Evolutionary conservation across 2,888 invertebrate species (phyloP).

Genomic region (Eupithecia subumbrata): DNA sequence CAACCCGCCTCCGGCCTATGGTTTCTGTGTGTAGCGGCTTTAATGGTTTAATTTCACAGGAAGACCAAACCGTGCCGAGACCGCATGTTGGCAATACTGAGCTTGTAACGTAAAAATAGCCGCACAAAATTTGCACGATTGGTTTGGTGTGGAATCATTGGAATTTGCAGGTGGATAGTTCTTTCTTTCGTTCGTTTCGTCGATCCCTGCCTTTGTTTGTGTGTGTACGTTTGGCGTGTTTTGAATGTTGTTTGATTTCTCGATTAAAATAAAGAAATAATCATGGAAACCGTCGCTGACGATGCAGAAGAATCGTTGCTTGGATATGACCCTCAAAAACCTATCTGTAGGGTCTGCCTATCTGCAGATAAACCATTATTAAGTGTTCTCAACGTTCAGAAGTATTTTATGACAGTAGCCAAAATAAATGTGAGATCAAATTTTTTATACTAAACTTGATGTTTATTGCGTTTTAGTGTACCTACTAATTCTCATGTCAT

Average conservation of each 20-base stretch:
- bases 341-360: constrained; percentile 72
- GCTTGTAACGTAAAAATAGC: not conserved
- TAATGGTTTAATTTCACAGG: too few relatives aligned
- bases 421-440: constrained; percentile 62
- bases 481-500: not conserved
- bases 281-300: constrained; percentile 30
- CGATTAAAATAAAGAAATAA: not conserved
- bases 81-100: too few relatives aligned
- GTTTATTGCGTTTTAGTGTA: not conserved
- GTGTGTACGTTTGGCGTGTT: not conserved
- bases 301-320: constrained; percentile 48
- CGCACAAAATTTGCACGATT: not conserved
- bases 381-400: constrained; percentile 46
- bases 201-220: not conserved
- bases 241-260: not conserved
- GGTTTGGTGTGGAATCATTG: too few relatives aligned
- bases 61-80: too few relatives aligned
- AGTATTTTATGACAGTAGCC: constrained; percentile 62
- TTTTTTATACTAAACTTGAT: not conserved
- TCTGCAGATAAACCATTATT: constrained; percentile 59
- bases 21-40: too few relatives aligned
- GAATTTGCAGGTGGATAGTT: too few relatives aligned
- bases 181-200: not conserved
- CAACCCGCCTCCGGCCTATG: too few relatives aligned
- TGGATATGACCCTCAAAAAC: constrained; percentile 48